Percentiles rank a stretch among this genome's conserved stretches.
Conservation (phyloP, 2,797 vertebrate genomes). For the Gymnodraco acuticeps region DNA sequence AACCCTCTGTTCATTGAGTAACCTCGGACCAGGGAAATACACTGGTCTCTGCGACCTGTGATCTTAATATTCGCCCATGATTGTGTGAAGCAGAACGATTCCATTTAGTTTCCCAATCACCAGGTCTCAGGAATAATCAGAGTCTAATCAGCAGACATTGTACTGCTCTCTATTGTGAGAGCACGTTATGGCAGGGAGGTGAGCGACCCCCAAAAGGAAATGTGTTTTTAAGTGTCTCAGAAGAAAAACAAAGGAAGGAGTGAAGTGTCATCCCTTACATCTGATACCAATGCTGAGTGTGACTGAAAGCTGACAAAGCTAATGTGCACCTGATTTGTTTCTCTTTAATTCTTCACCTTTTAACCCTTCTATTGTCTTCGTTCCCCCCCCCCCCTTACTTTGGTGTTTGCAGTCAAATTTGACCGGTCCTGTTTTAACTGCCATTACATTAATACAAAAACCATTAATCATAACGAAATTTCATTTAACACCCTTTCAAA, state of each 20-base stretch:
- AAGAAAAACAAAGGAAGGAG: constrained; percentile 36
- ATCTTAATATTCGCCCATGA: constrained; percentile 55
- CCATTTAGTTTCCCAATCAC: constrained; percentile 55
- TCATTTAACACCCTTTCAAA: no score
- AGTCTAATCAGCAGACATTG: constrained; percentile 71
- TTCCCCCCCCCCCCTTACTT: no score
- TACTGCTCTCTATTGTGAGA: constrained; percentile 51
- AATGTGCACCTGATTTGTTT: constrained; percentile 45
- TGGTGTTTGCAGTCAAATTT: no score
- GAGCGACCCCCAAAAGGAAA: constrained; percentile 45
- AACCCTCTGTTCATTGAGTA: constrained; percentile 13
- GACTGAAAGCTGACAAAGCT: constrained; percentile 25
- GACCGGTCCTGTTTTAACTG: no score
- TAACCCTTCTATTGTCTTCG: neutral
- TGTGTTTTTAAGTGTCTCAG: constrained; percentile 31
- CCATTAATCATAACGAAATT: no score
- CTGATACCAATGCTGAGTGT: neutral
- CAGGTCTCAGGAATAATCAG: constrained; percentile 61
- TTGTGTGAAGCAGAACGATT: constrained; percentile 36
- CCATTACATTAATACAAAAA: no score
- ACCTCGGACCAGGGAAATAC: constrained; percentile 35
- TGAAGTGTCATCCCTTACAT: constrained; percentile 13
- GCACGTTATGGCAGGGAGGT: constrained; percentile 29
- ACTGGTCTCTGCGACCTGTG: constrained; percentile 34
- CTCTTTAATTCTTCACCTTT: constrained; percentile 33